These are phyloP conservation scores for Phallusia fumigata DNA, from an alignment of 23 tunicate genomes.

Conservation along the genomic window DNA sequence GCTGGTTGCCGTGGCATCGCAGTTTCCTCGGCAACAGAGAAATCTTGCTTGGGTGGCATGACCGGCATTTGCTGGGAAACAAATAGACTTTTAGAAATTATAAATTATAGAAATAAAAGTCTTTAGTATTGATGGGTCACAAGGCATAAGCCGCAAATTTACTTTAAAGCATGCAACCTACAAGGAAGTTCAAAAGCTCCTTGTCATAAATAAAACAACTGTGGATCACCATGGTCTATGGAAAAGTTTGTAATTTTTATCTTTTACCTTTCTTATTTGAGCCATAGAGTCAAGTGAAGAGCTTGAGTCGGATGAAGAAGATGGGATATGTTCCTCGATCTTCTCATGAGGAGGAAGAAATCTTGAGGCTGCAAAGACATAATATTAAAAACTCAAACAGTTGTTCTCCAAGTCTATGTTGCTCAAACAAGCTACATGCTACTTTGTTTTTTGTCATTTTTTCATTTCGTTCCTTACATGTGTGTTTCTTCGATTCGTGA, in stretches of 20 bases:
- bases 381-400: not conserved
- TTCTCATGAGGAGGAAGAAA: not conserved
- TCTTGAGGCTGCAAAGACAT: not conserved
- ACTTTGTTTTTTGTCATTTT: too few relatives aligned
- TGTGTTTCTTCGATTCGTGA: too few relatives aligned
- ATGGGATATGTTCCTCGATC: not conserved
- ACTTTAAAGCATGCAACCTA: not conserved
- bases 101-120: too few relatives aligned
- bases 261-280: conserved; percentile 39
- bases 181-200: not conserved
- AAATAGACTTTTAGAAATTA: too few relatives aligned
- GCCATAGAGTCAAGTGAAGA: conserved; percentile 35
- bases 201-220: too few relatives aligned
- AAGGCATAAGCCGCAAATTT: too few relatives aligned
- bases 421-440: too few relatives aligned
- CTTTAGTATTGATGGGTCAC: too few relatives aligned
- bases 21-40: conserved; percentile 9
- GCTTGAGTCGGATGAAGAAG: conserved; percentile 22
- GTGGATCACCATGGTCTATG: not conserved
- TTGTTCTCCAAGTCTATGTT: too few relatives aligned
- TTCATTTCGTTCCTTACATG: too few relatives aligned
- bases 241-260: not conserved
- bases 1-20: not conserved
- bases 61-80: conserved; percentile 41
- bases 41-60: conserved; percentile 45